Base-by-base conservation (phyloP, 2,888 invertebrate species). In the Hypercompe scribonia region DNA sequence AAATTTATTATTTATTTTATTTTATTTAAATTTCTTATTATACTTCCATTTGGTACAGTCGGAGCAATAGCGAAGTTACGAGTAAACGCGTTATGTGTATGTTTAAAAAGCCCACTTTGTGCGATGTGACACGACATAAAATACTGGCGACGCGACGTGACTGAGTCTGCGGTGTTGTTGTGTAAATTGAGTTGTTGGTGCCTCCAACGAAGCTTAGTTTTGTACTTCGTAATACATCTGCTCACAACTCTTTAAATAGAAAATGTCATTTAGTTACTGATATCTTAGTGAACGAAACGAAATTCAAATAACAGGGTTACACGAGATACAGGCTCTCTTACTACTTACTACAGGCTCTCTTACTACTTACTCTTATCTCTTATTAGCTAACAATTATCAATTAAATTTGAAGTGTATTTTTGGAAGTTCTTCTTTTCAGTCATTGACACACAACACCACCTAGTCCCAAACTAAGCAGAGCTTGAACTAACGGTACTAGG, bases 61-160 rank as follows among this genome's bases (percentile, higher is more conserved):
- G 66, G 5, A 46, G 24, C 21, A 21, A 24, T 31, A 33, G 66
- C 13, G 46, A 66, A 46, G 21, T 33, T 66, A 66, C 46, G 24
- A 66, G 33, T 31, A 7, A 46, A 66, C 46, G 11, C 24, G 46
- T 46, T 33, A 33, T 33, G 54, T 68, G 68, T 54, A 68, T 68
- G 68, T 54, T 64, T 21, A 61, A 54, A 28, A 31, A 39, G 39
- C 31, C 61, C 61, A 33, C 61, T 61, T 42, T 61, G n/a, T 39
- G 58, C 58, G 58, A 61, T 68, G 58, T 54, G 54, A 68, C 34
- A 34, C 54, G n/a, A 68, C 68, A 54, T 54, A 54, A 50, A 67
- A 68, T 58, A 68, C 28, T 28, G 61, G 39, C 31, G 61, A 65
- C 4, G 36, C 24, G 34, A 61, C 36, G 61, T 36, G 54, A 36